phyloP scores from a whole-genome alignment of 2,113 vertebrate species.

The Xyliphius kryptos region DNA sequence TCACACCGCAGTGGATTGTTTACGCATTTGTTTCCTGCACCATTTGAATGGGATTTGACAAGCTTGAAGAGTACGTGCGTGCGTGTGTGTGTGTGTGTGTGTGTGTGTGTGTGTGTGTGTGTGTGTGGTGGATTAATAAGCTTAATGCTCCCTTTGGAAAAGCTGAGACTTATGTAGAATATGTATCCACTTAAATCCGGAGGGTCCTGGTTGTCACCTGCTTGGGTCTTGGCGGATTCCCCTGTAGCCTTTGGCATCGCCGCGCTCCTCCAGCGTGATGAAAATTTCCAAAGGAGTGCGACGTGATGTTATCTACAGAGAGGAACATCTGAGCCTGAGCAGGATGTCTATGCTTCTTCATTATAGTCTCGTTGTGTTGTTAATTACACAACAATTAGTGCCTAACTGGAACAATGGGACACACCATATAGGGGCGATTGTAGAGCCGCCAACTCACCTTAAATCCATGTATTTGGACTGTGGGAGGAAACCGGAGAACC shows the following conservation, averaged over 20 bases:
- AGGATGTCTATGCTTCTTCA: conserved; percentile 14
- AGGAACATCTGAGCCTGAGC: too few relatives aligned
- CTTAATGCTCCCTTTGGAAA: conserved; percentile 36
- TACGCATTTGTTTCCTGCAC: conserved; percentile 37
- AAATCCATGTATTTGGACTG: too few relatives aligned
- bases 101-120: conserved; percentile 28
- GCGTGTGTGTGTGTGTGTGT: conserved; percentile 22
- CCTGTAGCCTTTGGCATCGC: conserved; percentile 24
- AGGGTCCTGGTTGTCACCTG: conserved; percentile 26
- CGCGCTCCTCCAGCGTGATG: not conserved
- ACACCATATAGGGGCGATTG: too few relatives aligned
- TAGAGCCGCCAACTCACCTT: too few relatives aligned
- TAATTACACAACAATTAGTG: too few relatives aligned
- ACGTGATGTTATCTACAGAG: not conserved
- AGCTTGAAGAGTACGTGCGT: conserved; percentile 22
- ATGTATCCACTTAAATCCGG: conserved; percentile 41
- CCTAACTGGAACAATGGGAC: too few relatives aligned
- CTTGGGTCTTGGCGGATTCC: conserved; percentile 30
- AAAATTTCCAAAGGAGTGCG: not conserved
- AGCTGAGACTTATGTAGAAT: conserved; percentile 37
- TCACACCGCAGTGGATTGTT: conserved; percentile 37
- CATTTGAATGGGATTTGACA: conserved; percentile 35
- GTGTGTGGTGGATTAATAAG: conserved; percentile 39
- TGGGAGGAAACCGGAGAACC: too few relatives aligned
- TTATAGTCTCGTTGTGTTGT: conserved; percentile 9